Percentiles rank a stretch among this genome's conserved stretches.
phyloP scores from a whole-genome alignment of 2,797 vertebrate species.

The Setipinna tenuifilis region DNA sequence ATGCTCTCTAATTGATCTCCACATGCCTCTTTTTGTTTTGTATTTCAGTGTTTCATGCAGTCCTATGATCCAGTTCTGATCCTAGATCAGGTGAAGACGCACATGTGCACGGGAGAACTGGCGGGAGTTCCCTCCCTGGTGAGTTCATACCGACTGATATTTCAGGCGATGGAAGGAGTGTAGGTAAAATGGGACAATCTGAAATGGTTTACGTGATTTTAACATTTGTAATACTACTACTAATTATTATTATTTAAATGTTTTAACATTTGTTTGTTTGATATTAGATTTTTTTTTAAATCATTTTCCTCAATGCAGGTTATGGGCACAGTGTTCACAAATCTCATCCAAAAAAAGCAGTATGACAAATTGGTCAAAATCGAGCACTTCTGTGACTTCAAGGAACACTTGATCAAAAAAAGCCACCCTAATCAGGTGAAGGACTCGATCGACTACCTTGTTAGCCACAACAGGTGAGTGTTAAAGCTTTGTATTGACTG shows the following conservation, averaged over 20 bases:
- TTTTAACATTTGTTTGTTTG: background rate
- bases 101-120: conserved; percentile 84
- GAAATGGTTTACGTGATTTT: background rate
- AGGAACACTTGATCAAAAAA: conserved; percentile 71
- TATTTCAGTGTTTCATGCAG: conserved; percentile 81
- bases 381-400: conserved; percentile 80
- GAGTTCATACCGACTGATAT: background rate
- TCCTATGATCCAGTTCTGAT: conserved; percentile 74
- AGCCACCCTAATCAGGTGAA: conserved; percentile 68
- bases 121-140: conserved; percentile 88
- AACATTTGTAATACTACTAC: no score
- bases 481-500: background rate
- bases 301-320: conserved; percentile 80
- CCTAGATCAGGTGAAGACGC: conserved; percentile 85
- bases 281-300: no score
- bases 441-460: conserved; percentile 79
- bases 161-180: background rate
- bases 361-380: conserved; percentile 80
- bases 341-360: conserved; percentile 75
- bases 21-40: background rate
- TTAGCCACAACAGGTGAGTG: conserved; percentile 79
- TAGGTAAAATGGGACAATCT: background rate
- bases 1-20: background rate
- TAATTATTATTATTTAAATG: no score
- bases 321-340: conserved; percentile 78